Evolutionary conservation across 2,888 invertebrate species (phyloP).

Genomic region (Tryphoninae sp.): DNA sequence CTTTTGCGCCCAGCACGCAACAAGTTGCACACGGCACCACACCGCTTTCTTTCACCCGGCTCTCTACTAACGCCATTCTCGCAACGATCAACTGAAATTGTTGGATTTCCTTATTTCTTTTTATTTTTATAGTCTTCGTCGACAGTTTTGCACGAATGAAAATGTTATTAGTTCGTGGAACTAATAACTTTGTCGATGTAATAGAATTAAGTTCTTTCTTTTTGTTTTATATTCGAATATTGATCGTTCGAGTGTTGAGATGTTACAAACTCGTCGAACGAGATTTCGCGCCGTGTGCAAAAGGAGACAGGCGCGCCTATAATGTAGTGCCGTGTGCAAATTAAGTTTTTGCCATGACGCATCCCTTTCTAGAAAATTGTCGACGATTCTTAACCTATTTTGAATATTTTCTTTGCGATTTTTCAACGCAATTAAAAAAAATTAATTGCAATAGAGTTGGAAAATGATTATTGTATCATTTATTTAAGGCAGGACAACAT

Average conservation of each 20-base stretch:
- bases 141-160: background rate
- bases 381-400: too few relatives aligned
- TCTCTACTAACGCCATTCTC: conserved; percentile 58
- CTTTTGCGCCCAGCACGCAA: conserved; percentile 62
- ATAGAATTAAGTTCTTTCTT: conserved; percentile 18
- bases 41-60: conserved; percentile 49
- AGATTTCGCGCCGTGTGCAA: conserved; percentile 59
- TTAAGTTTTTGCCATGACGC: background rate
- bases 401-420: background rate
- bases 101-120: background rate
- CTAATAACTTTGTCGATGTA: background rate
- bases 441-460: background rate
- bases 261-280: background rate
- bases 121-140: background rate
- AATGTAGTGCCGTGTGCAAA: conserved; percentile 42
- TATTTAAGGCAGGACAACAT: too few relatives aligned
- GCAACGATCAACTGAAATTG: conserved; percentile 21
- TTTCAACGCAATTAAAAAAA: background rate
- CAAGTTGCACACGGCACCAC: conserved; percentile 69
- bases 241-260: conserved; percentile 13
- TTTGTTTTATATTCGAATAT: conserved; percentile 17
- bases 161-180: background rate
- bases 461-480: too few relatives aligned
- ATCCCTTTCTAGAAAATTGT: background rate
- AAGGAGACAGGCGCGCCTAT: background rate